These are phyloP conservation scores for Ricordea florida DNA, from an alignment of 92 coral and sea anemone species.

Conservation along the genomic window DNA sequence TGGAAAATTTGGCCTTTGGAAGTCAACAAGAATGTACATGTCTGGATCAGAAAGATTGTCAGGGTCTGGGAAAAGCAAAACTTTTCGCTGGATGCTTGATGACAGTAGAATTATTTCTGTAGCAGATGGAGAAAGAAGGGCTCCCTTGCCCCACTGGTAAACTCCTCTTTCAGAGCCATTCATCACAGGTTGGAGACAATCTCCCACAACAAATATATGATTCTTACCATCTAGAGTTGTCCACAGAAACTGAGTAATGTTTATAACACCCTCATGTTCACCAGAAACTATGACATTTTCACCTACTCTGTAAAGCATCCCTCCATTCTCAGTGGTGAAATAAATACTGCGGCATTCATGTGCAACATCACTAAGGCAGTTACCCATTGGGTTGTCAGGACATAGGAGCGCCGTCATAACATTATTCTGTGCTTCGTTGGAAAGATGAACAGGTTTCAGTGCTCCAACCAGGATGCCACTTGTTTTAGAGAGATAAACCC, in stretches of 20 bases:
- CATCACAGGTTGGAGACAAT: too few species aligned
- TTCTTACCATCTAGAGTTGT: too few species aligned
- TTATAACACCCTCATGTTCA: not conserved
- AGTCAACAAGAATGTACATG: not conserved
- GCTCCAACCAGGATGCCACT: constrained; percentile 30
- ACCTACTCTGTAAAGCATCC: constrained; percentile 16
- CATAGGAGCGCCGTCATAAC: too few species aligned
- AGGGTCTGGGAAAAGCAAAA: constrained; percentile 2
- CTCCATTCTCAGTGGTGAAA: not conserved
- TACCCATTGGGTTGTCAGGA: not conserved
- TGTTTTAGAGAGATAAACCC: not conserved
- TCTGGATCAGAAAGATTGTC: not conserved
- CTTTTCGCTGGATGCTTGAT: too few species aligned
- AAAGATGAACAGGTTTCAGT: constrained; percentile 22
- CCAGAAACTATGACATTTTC: constrained; percentile 30
- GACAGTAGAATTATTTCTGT: too few species aligned
- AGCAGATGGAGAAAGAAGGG: too few species aligned
- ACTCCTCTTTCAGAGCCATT: too few species aligned
- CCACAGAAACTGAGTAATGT: not conserved
- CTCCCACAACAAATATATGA: too few species aligned
- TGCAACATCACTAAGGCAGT: constrained; percentile 26
- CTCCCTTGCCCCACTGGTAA: too few species aligned
- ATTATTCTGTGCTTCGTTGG: not conserved
- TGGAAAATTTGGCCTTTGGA: constrained; percentile 5
- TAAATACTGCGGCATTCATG: constrained; percentile 9